phyloP scores from a whole-genome alignment of 2,113 vertebrate genomes.

The Eubucco bourcierii region DNA sequence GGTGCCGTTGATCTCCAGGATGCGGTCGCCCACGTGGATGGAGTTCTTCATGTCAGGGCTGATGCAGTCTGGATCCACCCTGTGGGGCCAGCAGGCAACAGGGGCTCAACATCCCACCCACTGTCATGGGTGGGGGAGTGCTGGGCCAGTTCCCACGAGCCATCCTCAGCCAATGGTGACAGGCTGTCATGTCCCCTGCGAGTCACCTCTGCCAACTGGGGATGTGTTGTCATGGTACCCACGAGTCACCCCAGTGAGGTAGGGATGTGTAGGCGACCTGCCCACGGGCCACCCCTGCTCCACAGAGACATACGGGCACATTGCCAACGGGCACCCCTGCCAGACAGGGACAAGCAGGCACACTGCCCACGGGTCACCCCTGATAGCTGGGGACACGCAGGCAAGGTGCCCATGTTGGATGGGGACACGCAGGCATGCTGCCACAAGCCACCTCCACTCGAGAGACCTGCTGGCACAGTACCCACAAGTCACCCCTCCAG shows the following conservation, averaged over 20 bases:
- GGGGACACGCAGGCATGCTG: neutral
- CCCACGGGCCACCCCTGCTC: neutral
- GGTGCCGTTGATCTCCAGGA: constrained; percentile 96
- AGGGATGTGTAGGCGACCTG: rapidly evolving
- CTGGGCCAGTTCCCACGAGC: neutral
- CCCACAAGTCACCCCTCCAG: neutral
- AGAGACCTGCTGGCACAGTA: neutral
- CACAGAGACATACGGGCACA: neutral
- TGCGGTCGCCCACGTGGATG: constrained; percentile 93
- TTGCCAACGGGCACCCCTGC: neutral
- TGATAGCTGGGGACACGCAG: neutral
- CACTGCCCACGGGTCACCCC: neutral
- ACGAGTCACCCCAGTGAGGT: neutral
- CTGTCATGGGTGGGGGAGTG: rapidly evolving
- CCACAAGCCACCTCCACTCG: neutral
- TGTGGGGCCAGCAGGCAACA: neutral
- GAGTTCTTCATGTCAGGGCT: constrained; percentile 97
- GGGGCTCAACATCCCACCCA: rapidly evolving
- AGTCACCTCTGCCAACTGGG: neutral
- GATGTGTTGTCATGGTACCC: neutral
- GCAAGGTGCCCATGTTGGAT: neutral
- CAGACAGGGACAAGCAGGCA: neutral
- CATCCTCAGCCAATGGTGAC: neutral
- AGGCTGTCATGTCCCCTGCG: neutral
- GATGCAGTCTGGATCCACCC: constrained; percentile 90